phyloP scores from a whole-genome alignment of 1,140 invertebrate species.

The Anthonomus grandis region DNA sequence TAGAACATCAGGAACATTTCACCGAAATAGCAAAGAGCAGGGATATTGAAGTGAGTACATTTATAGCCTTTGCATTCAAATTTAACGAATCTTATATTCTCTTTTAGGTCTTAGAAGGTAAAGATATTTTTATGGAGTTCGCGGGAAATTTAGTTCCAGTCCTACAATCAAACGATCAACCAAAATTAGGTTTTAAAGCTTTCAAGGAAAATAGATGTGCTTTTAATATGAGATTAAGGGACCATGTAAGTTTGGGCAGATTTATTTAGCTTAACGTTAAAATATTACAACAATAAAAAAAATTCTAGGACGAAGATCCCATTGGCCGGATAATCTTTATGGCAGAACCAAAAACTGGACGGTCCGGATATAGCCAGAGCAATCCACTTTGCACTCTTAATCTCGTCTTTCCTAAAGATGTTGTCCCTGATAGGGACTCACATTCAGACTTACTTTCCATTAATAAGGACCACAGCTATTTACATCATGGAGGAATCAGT shows the following conservation, averaged over 20 bases:
- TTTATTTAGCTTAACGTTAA: not conserved
- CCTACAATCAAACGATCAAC: slow-evolving; percentile 89
- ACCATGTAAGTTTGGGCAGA: slow-evolving; percentile 52
- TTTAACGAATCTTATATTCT: not conserved
- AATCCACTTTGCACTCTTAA: slow-evolving; percentile 89
- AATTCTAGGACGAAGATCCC: slow-evolving; percentile 64
- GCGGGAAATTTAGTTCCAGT: slow-evolving; percentile 94
- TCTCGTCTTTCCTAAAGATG: slow-evolving; percentile 76
- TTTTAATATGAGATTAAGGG: slow-evolving; percentile 82
- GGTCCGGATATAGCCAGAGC: slow-evolving; percentile 75
- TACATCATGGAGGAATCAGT: slow-evolving; percentile 57
- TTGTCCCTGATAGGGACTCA: slow-evolving; percentile 67
- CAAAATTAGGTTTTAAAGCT: slow-evolving; percentile 79
- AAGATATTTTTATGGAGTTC: slow-evolving; percentile 90
- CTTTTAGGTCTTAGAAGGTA: slow-evolving; percentile 73
- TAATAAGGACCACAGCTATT: slow-evolving; percentile 64
- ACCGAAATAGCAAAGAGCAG: slow-evolving; percentile 87
- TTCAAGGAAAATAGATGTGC: slow-evolving; percentile 94
- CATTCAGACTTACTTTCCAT: slow-evolving; percentile 67
- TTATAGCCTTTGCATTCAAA: not conserved
- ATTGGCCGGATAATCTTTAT: slow-evolving; percentile 90
- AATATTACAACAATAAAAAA: not conserved
- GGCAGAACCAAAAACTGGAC: slow-evolving; percentile 83
- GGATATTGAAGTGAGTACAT: slow-evolving; percentile 75
- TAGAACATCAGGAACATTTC: slow-evolving; percentile 92